Base-by-base conservation (phyloP, 2,113 vertebrate genomes). In the Brachyistius frenatus region DNA sequence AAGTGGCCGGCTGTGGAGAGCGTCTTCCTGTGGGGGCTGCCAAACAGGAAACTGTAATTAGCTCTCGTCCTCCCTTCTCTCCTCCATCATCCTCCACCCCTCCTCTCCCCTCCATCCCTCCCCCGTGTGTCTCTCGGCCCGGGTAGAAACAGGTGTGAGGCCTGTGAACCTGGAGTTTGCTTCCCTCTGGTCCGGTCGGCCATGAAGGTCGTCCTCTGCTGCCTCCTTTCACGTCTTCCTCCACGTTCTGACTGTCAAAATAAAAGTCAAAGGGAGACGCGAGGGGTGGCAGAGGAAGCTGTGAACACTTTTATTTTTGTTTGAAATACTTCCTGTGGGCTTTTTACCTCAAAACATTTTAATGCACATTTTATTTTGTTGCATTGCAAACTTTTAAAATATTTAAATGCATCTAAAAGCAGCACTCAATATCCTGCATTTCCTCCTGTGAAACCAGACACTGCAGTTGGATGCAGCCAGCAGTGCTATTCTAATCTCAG, bases 21-120 rank as follows among this genome's bases (percentile, higher is more conserved):
- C n/a, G 33, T 69, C 83, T 88, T 93, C 90, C 91, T 94, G 92
- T 92, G 88, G 88, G 91, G 86, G 86, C 74, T 58, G 79, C 78
- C 74, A 64, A 74, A 85, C 91, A 89, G 92, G 92, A 90, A 90
- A 61, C 65, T 35, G 80, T 81, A 82, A 91, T 92, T 90, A 87
- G 60, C 64, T 82, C 79, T 64, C 35, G 47, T 62, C 33, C 10
- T 11, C n/a, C 7, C 36, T 35, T 47, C 41, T 39, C 31, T 58
- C 44, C 52, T 57, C 44, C 41, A 1, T 49, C 57, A 10, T 49
- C 46, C 49, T 68, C 36, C 11, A 1, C n/a, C n/a, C n/a, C n/a
- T n/a, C 65, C 63, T 11, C 1, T n/a, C 36, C 46, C 41, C 49
- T 44, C 33, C 56, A 16, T 63, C 46, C n/a, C 30, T 37, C 49